Conservation (phyloP, 2,888 invertebrate genomes). For the Plebejus argus region DNA sequence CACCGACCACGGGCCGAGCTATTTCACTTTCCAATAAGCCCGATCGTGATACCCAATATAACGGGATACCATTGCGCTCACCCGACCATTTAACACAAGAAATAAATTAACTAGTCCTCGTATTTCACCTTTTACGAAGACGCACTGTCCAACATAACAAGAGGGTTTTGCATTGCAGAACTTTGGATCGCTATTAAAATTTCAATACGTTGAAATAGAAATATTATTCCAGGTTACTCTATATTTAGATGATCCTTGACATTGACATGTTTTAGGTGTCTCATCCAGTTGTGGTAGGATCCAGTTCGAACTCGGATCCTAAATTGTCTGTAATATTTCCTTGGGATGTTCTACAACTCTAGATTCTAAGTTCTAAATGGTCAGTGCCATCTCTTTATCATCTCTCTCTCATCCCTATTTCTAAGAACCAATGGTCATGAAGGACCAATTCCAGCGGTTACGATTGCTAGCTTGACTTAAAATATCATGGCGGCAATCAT, state of each 20-base stretch:
- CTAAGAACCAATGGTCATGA: not conserved
- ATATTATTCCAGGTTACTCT: no score
- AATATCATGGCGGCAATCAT: no score
- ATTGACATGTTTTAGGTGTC: no score
- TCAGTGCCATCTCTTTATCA: no score
- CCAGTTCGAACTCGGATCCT: no score
- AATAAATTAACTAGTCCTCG: slow-evolving; percentile 38
- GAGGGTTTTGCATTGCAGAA: not conserved
- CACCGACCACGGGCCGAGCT: slow-evolving; percentile 62
- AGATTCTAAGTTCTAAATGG: no score
- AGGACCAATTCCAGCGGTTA: not conserved
- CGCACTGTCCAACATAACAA: not conserved
- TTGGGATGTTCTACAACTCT: no score
- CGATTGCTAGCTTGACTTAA: no score
- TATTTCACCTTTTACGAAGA: not conserved
- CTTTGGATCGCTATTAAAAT: not conserved
- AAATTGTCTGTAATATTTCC: no score
- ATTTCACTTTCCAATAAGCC: slow-evolving; percentile 76
- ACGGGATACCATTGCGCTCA: slow-evolving; percentile 68
- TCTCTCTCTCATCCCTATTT: not conserved
- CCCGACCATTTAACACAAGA: slow-evolving; percentile 58
- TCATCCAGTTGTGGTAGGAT: no score
- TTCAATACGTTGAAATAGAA: not conserved
- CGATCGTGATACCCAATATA: slow-evolving; percentile 72
- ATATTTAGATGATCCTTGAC: no score